A percentile compares a stretch with the other conserved stretches of the same genome.
Evolutionary conservation across 2,113 vertebrate species (phyloP).

Genomic region (Tenebrosternarchus preto): DNA sequence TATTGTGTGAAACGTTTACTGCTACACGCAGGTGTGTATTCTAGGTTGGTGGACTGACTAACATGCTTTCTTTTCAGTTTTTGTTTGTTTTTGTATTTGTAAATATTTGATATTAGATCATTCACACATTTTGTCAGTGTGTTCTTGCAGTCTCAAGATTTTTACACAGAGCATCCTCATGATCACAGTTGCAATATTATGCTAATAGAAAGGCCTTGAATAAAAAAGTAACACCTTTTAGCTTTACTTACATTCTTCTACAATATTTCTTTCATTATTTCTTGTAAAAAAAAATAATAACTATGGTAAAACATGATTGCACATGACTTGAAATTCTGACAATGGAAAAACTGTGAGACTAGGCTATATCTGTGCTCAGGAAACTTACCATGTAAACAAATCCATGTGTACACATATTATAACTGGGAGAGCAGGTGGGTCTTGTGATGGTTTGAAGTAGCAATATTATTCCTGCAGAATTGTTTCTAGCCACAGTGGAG

Average conservation of each 20-base stretch:
- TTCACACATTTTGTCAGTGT: too few species aligned
- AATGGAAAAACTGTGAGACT: too few species aligned
- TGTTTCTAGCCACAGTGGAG: not conserved
- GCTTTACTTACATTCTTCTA: conserved; percentile 20
- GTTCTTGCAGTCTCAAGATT: not conserved
- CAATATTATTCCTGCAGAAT: conserved; percentile 3
- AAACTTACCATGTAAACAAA: not conserved
- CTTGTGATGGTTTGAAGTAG: conserved; percentile 12
- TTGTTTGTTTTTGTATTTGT: not conserved
- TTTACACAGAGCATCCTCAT: not conserved
- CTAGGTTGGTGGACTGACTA: not conserved
- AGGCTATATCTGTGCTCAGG: not conserved
- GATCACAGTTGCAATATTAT: too few species aligned
- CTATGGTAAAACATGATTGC: too few species aligned
- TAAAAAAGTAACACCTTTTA: not conserved
- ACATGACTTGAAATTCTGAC: too few species aligned
- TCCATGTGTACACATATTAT: not conserved
- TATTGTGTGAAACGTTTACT: not conserved
- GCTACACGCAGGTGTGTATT: not conserved
- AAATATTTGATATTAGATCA: not conserved
- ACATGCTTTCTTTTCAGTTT: not conserved
- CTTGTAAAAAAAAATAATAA: not conserved
- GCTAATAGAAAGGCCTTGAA: too few species aligned
- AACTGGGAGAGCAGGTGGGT: conserved; percentile 53
- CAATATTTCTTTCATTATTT: not conserved